phyloP scores from a whole-genome alignment of 92 coral and sea anemone species.

The Meandrina meandrites region DNA sequence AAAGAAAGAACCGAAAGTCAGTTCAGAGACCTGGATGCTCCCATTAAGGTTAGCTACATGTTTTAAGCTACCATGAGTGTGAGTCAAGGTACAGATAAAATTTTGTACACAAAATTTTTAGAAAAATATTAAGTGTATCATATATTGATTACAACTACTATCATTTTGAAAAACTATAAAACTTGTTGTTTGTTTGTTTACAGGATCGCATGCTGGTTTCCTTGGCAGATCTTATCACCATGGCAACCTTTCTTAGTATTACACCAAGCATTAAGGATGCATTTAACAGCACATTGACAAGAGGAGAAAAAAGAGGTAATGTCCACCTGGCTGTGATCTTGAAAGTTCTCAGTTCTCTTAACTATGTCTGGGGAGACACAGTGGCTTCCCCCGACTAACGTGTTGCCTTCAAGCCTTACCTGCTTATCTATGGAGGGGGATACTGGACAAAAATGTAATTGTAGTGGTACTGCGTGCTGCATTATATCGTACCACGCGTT shows the following conservation, averaged over 20 bases:
- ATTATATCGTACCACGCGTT: too few species aligned
- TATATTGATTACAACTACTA: not conserved
- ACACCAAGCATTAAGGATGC: constrained; percentile 87
- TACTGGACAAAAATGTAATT: too few species aligned
- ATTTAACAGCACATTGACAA: constrained; percentile 64
- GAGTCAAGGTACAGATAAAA: too few species aligned
- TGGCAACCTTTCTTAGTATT: constrained; percentile 81
- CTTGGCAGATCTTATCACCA: constrained; percentile 84
- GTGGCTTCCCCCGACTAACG: too few species aligned
- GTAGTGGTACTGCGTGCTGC: too few species aligned
- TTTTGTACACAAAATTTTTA: too few species aligned
- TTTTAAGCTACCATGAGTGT: too few species aligned
- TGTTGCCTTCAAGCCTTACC: too few species aligned
- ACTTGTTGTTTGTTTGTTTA: constrained; percentile 10
- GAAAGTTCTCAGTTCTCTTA: too few species aligned
- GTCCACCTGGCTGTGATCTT: not conserved
- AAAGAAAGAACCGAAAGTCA: constrained; percentile 88
- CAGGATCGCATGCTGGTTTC: constrained; percentile 92
- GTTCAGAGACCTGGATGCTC: constrained; percentile 84
- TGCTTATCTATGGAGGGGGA: too few species aligned
- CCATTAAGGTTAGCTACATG: constrained; percentile 70
- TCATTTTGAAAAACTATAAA: not conserved
- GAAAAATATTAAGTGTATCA: too few species aligned
- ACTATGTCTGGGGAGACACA: too few species aligned
- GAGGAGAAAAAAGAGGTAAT: constrained; percentile 79